A percentile compares a stretch with the other conserved stretches of the same genome.
Evolutionary conservation across 2,888 invertebrate genomes (phyloP).

Genomic region (Syritta pipiens): DNA sequence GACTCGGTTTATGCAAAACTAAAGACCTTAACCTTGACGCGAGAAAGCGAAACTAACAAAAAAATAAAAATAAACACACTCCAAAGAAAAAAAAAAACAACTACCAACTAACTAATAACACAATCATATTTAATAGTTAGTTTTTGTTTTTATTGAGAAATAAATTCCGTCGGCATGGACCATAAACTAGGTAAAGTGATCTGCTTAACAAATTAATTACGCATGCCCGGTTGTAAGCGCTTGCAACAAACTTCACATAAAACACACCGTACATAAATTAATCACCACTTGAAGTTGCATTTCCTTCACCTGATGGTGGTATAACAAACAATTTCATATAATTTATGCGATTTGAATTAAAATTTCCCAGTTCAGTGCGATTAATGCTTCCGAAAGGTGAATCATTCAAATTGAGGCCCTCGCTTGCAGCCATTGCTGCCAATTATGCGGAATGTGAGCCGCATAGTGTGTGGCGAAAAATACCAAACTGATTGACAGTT

Average conservation of each 20-base stretch:
- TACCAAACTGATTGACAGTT: too few species aligned
- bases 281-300: neutral
- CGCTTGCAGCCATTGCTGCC: neutral
- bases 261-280: neutral
- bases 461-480: neutral
- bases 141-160: slow-evolving; percentile 26
- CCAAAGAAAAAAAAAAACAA: slow-evolving; percentile 12
- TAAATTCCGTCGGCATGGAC: slow-evolving; percentile 3
- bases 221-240: neutral
- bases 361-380: neutral
- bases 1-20: neutral
- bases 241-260: slow-evolving; percentile 5
- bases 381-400: too few species aligned
- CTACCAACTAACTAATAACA: slow-evolving; percentile 6
- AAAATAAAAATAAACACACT: neutral
- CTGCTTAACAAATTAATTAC: slow-evolving; percentile 1
- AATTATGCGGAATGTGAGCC: neutral
- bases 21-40: slow-evolving; percentile 43
- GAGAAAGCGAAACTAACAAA: neutral
- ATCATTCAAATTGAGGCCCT: neutral
- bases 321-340: neutral
- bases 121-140: slow-evolving; percentile 2
- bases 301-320: neutral
- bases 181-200: neutral
- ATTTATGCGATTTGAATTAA: neutral